Base-by-base conservation (phyloP, 2,113 vertebrate genomes). In the Nothocercus nigrocapillus region DNA sequence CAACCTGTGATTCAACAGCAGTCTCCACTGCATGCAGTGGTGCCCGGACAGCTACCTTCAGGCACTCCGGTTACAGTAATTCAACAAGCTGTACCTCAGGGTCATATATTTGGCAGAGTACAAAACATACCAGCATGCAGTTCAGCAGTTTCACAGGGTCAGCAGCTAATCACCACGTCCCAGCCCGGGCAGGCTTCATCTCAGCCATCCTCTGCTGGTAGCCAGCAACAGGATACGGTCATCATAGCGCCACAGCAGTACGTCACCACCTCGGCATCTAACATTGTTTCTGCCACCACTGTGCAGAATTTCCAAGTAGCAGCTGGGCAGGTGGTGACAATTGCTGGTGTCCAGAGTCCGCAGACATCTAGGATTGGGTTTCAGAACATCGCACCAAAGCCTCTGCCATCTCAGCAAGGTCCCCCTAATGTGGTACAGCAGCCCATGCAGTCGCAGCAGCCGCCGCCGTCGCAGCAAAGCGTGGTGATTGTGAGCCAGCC, bases 361-460 rank as follows among this genome's bases (percentile, higher is more conserved):
- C 99, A 98, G 13, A 98, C 98, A 19, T 98, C 99, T 36, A 98
- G 99, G n/a, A 98, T 99, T 64, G 98, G 98, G 51, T 99, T 99
- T 98, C 99, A 99, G 95, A 99, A 99, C 75, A 99, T 99, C 64
- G 99, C 99, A 74, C 99, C 99, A 73, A 99, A 99, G 96, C 99
- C 99, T 82, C 98, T 98, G 45, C 98, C 99, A 0, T 98, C 98
- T 96, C 99, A 99, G 94, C 98, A 98, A 58, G 97, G 97, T 84
- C 93, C 97, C 19, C 96, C 98, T 47, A 94, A 97, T 5, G 98
- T 98, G 88, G 97, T 98, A 87, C 97, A 98, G 61, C 96, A 98
- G 83, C 97, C 97, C 15, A 97, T 98, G 87, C 98, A 98, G 85
- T 96, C 97, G 12, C 98, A 98, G 81, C 97, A 97, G 83, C 97